Evolutionary conservation across 2,113 vertebrate genomes (phyloP), one percentile per base, ranked within the genome.

Genomic region (Siphamia tubifer): DNA sequence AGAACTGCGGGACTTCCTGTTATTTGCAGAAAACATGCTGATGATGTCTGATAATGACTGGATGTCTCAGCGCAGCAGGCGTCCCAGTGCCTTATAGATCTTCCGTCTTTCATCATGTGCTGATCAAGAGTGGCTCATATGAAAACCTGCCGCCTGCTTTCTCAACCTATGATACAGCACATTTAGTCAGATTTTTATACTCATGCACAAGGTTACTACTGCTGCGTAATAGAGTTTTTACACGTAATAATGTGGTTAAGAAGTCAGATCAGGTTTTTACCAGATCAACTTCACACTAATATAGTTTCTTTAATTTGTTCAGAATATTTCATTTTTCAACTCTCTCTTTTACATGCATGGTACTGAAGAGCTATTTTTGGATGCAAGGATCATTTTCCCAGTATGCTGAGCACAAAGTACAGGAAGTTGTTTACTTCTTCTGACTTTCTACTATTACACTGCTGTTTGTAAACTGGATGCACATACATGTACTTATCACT

Each of bases 351-450:
- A 2, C 2, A 23, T 43, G 19, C 12, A 13, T 11, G 19, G 31
- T 11, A 16, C 17, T 5, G 9, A 30, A 16, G 13, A 8, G 13
- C 8, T 17, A n/a, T 34, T 44, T 24, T 2, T 2, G 5, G 3
- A n/a, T 19, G n/a, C 21, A 16, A 24, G 6, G 25, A 4, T 43
- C 19, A n/a, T 42, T 3, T 12, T 45, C 21, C 30, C 30, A 15
- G 15, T 3, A 19, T 23, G 4, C 28, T 17, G 45, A 35, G 23
- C 1, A 12, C 15, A 38, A 32, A 65, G 25, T 9, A 57, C 79
- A 89, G 87, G 90, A 91, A 90, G 83, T 89, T 51, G 49, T 84
- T 88, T 66, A 53, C 60, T 73, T n/a, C n/a, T n/a, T 72, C 34
- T 74, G 66, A 48, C 62, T 62, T 51, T 58, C 5, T 11, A 38